Conservation (phyloP, 2,797 vertebrate species). For the Acanthurus leucopareius region DNA sequence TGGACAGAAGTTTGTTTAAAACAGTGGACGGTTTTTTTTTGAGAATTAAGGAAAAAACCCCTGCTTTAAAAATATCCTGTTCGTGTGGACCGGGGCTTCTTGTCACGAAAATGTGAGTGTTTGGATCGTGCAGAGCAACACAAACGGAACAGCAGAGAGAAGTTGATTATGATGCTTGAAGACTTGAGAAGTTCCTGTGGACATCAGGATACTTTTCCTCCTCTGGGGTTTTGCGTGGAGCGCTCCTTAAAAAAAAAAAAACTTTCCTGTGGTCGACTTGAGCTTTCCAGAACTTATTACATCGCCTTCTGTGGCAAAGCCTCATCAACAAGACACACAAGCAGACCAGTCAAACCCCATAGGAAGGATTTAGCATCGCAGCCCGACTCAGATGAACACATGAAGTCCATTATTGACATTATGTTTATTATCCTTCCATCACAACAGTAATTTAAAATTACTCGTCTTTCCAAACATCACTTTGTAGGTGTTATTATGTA, state of each 20-base stretch:
- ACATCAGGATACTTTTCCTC: not conserved
- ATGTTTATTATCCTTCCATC: conserved; percentile 20
- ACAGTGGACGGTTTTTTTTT: too few species aligned
- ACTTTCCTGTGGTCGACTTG: conserved; percentile 29
- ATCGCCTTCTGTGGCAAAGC: conserved; percentile 16
- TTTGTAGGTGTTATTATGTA: conserved; percentile 10
- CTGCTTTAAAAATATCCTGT: too few species aligned
- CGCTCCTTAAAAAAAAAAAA: conserved; percentile 11
- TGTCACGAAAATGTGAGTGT: not conserved
- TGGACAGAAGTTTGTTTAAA: too few species aligned
- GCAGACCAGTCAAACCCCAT: conserved; percentile 1
- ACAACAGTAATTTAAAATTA: not conserved
- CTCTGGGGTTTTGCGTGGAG: conserved; percentile 1
- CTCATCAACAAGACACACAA: conserved; percentile 23
- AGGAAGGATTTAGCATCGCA: conserved; percentile 16
- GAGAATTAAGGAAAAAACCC: too few species aligned
- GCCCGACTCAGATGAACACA: not conserved
- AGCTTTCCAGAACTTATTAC: conserved; percentile 26
- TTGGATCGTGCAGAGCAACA: not conserved
- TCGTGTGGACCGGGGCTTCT: not conserved
- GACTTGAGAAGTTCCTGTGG: not conserved
- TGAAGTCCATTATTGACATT: conserved; percentile 22
- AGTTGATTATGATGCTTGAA: conserved; percentile 5
- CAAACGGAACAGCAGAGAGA: not conserved
- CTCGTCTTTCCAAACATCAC: conserved; percentile 19